A percentile compares a stretch with the other conserved stretches of the same genome.
Conservation (phyloP, 2,797 vertebrate species). For the Rhabdophis nuchalis region DNA sequence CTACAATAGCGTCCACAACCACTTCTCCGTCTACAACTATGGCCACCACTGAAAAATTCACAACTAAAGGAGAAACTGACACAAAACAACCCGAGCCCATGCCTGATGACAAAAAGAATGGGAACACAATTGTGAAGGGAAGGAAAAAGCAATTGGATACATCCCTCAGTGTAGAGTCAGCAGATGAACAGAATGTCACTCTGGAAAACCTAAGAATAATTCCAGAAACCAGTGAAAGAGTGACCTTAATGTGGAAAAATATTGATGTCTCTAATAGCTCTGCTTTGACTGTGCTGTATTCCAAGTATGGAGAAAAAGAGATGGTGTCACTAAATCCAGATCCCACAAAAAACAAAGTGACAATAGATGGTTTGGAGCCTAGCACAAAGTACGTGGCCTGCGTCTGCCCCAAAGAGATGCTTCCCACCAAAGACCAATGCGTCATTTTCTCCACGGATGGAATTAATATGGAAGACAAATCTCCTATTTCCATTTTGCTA, state of each 20-base stretch:
- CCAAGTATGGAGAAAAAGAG: slow-evolving; percentile 84
- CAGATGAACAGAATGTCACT: slow-evolving; percentile 50
- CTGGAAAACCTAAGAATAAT: slow-evolving; percentile 80
- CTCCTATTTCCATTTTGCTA: slow-evolving; percentile 70
- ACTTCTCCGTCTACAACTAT: neutral
- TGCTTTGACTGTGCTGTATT: slow-evolving; percentile 82
- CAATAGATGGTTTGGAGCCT: slow-evolving; percentile 82
- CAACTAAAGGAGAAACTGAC: slow-evolving; percentile 18
- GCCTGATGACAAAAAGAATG: slow-evolving; percentile 52
- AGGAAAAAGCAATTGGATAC: slow-evolving; percentile 62
- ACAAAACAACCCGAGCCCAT: slow-evolving; percentile 55
- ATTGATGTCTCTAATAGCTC: slow-evolving; percentile 67
- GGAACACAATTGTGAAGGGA: slow-evolving; percentile 39
- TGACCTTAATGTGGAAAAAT: slow-evolving; percentile 83
- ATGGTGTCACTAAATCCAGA: slow-evolving; percentile 79
- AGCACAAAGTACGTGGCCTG: slow-evolving; percentile 87
- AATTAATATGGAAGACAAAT: slow-evolving; percentile 59
- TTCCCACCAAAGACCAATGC: slow-evolving; percentile 83
- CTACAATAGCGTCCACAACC: neutral
- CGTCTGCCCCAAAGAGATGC: slow-evolving; percentile 78
- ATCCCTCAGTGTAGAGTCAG: neutral
- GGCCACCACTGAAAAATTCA: slow-evolving; percentile 40
- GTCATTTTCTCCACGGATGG: slow-evolving; percentile 84
- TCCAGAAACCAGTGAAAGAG: slow-evolving; percentile 80
- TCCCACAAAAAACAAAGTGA: slow-evolving; percentile 80